Evolutionary conservation across 1,140 invertebrate genomes (phyloP).

Genomic region (Drosophila erecta): DNA sequence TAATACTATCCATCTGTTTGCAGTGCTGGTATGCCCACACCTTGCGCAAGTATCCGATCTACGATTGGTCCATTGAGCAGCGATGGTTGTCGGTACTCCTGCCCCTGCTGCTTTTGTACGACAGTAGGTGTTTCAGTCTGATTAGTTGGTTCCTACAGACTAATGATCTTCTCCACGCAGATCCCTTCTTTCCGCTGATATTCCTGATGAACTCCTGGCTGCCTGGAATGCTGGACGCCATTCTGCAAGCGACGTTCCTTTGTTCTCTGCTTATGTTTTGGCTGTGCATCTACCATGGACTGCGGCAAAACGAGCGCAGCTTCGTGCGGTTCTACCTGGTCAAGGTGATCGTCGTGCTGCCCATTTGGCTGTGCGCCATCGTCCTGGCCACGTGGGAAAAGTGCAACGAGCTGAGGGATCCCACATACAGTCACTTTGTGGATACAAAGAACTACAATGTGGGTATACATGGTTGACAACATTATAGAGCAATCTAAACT

Average conservation of each 20-base stretch:
- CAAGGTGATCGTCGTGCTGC: conserved; percentile 94
- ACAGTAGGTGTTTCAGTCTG: conserved; percentile 89
- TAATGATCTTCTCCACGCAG: conserved; percentile 85
- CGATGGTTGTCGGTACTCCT: conserved; percentile 97
- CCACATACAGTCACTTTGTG: conserved; percentile 95
- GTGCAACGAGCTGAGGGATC: conserved; percentile 94
- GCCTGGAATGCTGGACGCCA: conserved; percentile 94
- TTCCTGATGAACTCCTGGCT: conserved; percentile 96
- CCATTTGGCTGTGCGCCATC: conserved; percentile 94
- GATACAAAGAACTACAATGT: conserved; percentile 96
- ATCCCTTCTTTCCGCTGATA: conserved; percentile 96
- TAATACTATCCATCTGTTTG: not conserved
- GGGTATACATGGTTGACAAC: conserved; percentile 73
- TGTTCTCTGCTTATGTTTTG: conserved; percentile 95
- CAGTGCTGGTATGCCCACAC: conserved; percentile 97
- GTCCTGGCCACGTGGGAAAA: conserved; percentile 95
- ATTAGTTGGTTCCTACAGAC: not conserved
- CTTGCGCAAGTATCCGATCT: conserved; percentile 93
- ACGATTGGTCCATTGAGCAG: conserved; percentile 99
- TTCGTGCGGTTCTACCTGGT: conserved; percentile 95
- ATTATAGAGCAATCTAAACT: too few species aligned
- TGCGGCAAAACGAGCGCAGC: conserved; percentile 95
- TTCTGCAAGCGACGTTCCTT: conserved; percentile 96
- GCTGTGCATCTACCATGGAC: conserved; percentile 94
- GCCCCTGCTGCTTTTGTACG: conserved; percentile 95